Base-by-base conservation (phyloP, 2,113 vertebrate genomes). In the Cyrtonyx montezumae region DNA sequence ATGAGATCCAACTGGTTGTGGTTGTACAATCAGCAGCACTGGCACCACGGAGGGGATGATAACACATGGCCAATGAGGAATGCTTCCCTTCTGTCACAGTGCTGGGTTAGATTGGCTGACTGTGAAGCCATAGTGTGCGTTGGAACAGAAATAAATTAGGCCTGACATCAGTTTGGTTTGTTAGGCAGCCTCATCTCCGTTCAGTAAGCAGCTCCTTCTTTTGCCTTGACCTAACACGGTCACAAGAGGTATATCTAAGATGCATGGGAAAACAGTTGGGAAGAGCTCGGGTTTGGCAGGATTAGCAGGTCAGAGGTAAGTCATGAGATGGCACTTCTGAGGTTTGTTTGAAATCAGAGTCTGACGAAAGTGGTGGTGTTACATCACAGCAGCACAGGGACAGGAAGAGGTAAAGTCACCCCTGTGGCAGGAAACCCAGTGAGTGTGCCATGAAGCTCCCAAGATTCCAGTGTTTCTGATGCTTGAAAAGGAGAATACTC, bases 371-470 rank as follows among this genome's bases (percentile, higher is more conserved):
- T 61, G 32, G 56, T 78, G n/a, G 14, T 71, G 18, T 77, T 74
- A 2, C 43, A 69, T 87, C 77, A 66, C 25, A 77, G 23, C 16
- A 40, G 40, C 40, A 40, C 40, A 40, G 62, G 61, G 51, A 49
- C 76, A 96, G 91, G 94, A 95, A 92, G 91, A 84, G 70, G 69
- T 91, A 36, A 83, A 78, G 42, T 83, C 61, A 67, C 4, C 7
- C 13, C 55, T 85, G 25, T 61, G 63, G 83, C 88, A 94, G 90
- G 87, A 96, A 88, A 82, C 94, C 88, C 73, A 93, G 55, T 73
- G 84, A 61, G 66, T 87, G n/a, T 94, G 71, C 84, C 79, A 68
- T 23, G 32, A 37, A 79, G 73, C 34, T 91, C 10, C 21, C 25
- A 93, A 71, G 34, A 46, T 82, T 45, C 59, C 71, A 87, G 1